These are phyloP conservation scores for Homalodisca vitripennis DNA, from an alignment of 1,140 invertebrate genomes.

Conservation along the genomic window DNA sequence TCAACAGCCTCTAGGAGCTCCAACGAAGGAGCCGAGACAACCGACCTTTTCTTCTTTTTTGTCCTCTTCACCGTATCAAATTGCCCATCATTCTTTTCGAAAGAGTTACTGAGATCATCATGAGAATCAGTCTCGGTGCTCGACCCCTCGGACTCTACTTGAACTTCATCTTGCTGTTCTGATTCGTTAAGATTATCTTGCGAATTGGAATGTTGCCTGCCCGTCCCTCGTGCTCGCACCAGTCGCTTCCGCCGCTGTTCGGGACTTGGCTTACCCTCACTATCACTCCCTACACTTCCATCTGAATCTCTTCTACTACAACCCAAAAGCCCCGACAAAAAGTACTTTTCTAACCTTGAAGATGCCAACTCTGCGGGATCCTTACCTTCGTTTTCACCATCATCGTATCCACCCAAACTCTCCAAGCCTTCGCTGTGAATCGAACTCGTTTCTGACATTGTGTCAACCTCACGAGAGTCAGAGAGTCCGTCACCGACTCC, in stretches of 20 bases:
- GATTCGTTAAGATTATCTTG: conserved; percentile 66
- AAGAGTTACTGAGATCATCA: conserved; percentile 62
- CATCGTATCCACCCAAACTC: conserved; percentile 58
- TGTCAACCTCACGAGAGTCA: conserved; percentile 61
- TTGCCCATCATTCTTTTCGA: conserved; percentile 67
- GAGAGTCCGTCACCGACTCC: conserved; percentile 70
- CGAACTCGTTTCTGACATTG: conserved; percentile 82
- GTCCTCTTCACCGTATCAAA: conserved; percentile 83
- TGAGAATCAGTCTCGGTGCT: conserved; percentile 75
- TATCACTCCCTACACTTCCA: conserved; percentile 80
- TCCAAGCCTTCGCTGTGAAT: conserved; percentile 81
- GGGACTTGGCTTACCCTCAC: conserved; percentile 76
- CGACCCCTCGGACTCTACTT: conserved; percentile 63
- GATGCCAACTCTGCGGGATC: conserved; percentile 75
- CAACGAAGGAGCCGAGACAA: conserved; percentile 47
- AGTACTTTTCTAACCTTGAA: conserved; percentile 87
- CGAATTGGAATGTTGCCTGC: conserved; percentile 74
- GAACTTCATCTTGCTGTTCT: conserved; percentile 47
- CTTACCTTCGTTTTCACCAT: conserved; percentile 41
- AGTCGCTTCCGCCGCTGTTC: conserved; percentile 78
- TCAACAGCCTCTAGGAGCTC: conserved; percentile 47
- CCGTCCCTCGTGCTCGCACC: conserved; percentile 74
- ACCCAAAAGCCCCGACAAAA: conserved; percentile 80
- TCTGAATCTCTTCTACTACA: conserved; percentile 75
- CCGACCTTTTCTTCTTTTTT: conserved; percentile 60